A percentile compares a stretch with the other conserved stretches of the same genome.
phyloP scores from a whole-genome alignment of 2,797 vertebrate species.

The Mycteria americana region DNA sequence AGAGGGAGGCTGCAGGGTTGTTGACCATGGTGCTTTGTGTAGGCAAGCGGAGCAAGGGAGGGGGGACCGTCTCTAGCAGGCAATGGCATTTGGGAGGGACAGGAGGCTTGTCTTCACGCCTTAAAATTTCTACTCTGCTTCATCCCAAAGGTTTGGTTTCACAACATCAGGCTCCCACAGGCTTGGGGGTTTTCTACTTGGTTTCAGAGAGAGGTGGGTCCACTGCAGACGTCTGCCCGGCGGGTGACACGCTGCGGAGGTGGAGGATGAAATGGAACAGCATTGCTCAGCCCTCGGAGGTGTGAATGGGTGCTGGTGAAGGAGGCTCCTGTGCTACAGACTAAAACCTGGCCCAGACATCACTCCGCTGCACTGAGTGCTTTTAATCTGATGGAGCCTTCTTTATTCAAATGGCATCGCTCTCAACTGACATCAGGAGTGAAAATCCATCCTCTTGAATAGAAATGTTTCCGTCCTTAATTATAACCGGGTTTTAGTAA shows the following conservation, averaged over 20 bases:
- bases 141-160: not conserved
- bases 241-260: not conserved
- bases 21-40: not conserved
- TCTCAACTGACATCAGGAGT: not conserved
- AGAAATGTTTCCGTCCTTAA: not conserved
- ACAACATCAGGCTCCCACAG: not conserved
- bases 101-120: not conserved
- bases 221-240: not conserved
- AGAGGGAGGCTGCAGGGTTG: not conserved
- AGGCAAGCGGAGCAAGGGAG: accelerated
- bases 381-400: not conserved
- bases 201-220: not conserved
- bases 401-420: not conserved
- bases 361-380: not conserved
- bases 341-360: not conserved
- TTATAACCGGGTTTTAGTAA: not conserved
- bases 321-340: not conserved
- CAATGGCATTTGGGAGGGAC: not conserved
- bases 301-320: not conserved
- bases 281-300: not conserved
- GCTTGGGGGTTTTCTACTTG: not conserved
- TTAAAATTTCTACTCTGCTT: not conserved
- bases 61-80: accelerated
- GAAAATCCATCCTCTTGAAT: not conserved
- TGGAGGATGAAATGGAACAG: not conserved